Conservation (phyloP, 2,113 vertebrate genomes). For the Xiphophorus couchianus region DNA sequence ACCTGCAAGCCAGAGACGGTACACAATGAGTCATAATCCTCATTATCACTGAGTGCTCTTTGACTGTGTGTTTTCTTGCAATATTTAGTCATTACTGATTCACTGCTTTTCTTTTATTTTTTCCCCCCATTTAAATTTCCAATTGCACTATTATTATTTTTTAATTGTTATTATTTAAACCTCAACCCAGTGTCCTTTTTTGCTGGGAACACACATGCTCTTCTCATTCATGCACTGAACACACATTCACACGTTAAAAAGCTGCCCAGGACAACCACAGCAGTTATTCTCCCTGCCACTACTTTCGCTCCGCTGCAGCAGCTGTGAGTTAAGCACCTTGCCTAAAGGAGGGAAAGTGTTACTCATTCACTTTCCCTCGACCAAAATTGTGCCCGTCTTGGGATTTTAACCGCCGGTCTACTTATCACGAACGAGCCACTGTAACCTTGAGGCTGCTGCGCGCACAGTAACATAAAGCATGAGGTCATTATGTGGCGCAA, state of each 20-base stretch:
- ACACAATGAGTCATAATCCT: conserved; percentile 58
- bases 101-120: conserved; percentile 2
- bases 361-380: conserved; percentile 48
- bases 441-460: conserved; percentile 16
- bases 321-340: conserved; percentile 60
- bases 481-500: neutral
- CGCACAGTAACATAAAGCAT: conserved; percentile 4
- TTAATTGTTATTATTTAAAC: conserved; percentile 23
- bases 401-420: conserved; percentile 27
- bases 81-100: conserved; percentile 13
- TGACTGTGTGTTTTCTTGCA: conserved; percentile 39
- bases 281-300: conserved; percentile 39
- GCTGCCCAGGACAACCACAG: conserved; percentile 53
- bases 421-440: conserved; percentile 30
- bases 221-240: conserved; percentile 45
- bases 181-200: conserved; percentile 17
- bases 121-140: conserved; percentile 1
- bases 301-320: conserved; percentile 30
- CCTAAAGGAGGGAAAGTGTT: conserved; percentile 62
- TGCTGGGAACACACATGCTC: conserved; percentile 57
- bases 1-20: conserved; percentile 64
- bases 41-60: conserved; percentile 70
- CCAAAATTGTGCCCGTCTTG: conserved; percentile 39
- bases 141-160: conserved; percentile 20
- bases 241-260: conserved; percentile 50